Evolutionary conservation across 2,797 vertebrate species (phyloP), one percentile per base, ranked within the genome.

Genomic region (Sebastes miniatus): DNA sequence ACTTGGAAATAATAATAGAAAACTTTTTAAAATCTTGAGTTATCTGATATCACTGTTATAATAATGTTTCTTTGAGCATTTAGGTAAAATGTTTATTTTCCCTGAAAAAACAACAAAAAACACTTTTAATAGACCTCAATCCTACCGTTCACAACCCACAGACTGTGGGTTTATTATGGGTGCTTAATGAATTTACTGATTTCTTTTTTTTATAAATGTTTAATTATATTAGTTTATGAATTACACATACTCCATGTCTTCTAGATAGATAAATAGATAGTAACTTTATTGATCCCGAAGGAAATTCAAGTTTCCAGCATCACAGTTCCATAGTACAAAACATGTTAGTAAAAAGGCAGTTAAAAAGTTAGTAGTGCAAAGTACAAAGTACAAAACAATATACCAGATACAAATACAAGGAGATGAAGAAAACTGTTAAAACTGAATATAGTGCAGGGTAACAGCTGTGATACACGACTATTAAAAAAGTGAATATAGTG

Each of bases 21-120:
- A 71, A 59, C 13, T n/a, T 56, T 66, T 20, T 3, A 20, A 65
- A 83, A 61, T 13, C 20, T 25, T 20, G 25, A 69, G 11, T 57
- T 29, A 12, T 39, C 57, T 59, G 9, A 66, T 1, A 73, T 62
- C 6, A 76, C 50, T 22, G 8, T 43, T 6, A 8, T 9, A 69
- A 24, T 64, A 58, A 43, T 16, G 31, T 50, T n/a, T 34, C 1
- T 43, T 52, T 69, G 3, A 65, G 32, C 18, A 69, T 32, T 72
- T 31, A 52, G 39, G 6, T 7, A 31, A 61, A 9, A 57, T 52
- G 18, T 52, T 52, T 52, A 52, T 8, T 52, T n/a, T 8, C 50
- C 20, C 18, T 4, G 50, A 50, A 20, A 50, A 50, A 43, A 43
- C 0, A 0, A 16, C 0, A 8, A 47, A 64, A 32, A 18, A 11